Percentiles rank a stretch among this genome's conserved stretches.
Conservation (phyloP, 2,797 vertebrate species). For the Gallirallus australis region DNA sequence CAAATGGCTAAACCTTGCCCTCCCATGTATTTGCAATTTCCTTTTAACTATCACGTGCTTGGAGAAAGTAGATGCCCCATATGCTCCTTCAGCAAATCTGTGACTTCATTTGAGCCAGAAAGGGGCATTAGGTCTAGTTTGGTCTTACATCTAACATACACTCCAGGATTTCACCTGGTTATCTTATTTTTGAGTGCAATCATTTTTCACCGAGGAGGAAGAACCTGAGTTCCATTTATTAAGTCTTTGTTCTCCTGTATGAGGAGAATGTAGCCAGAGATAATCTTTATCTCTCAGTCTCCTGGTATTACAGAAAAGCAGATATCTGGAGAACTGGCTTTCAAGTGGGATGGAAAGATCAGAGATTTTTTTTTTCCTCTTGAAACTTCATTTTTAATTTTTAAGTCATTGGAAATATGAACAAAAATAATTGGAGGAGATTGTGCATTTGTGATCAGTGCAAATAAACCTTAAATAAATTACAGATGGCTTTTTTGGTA, state of each 20-base stretch:
- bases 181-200: not conserved
- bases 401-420: not conserved
- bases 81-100: not conserved
- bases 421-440: not conserved
- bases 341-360: not conserved
- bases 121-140: not conserved
- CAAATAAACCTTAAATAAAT: constrained; percentile 25
- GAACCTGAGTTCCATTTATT: constrained; percentile 16
- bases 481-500: constrained; percentile 3
- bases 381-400: not conserved
- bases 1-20: not conserved
- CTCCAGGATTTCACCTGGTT: not conserved
- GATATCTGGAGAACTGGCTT: constrained; percentile 12
- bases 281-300: constrained; percentile 18
- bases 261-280: constrained; percentile 30
- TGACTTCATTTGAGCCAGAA: not conserved
- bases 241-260: constrained; percentile 40
- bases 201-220: not conserved
- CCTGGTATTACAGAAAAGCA: not conserved
- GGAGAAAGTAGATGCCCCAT: not conserved
- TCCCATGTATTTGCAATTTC: not conserved
- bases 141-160: not conserved
- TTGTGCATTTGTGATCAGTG: not conserved
- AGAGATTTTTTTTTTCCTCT: not conserved
- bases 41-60: not conserved